Evolutionary conservation across 2,113 vertebrate genomes (phyloP).

Genomic region (Cyprinodon tularosa): DNA sequence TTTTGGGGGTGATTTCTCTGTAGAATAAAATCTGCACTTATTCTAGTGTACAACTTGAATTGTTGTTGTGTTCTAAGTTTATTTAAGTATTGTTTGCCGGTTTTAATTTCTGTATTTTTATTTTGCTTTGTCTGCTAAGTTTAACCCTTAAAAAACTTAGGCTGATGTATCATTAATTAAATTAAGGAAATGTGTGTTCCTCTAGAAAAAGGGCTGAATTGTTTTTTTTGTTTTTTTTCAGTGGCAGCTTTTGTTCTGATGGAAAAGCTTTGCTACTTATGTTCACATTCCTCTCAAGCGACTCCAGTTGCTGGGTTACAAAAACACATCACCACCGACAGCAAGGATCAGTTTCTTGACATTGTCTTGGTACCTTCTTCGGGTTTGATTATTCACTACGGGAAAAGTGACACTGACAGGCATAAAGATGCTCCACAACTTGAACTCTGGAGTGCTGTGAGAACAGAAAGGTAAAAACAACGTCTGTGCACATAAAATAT

Average conservation of each 20-base stretch:
- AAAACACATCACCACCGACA: neutral
- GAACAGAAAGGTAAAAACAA: neutral
- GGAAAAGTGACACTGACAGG: neutral
- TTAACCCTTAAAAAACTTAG: too few relatives aligned
- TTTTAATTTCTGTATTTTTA: neutral
- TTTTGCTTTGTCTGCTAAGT: neutral
- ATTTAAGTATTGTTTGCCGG: too few relatives aligned
- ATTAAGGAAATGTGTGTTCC: neutral
- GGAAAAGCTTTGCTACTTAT: neutral
- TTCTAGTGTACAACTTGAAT: too few relatives aligned
- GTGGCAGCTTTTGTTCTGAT: neutral
- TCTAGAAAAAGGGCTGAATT: neutral
- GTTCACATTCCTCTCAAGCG: neutral
- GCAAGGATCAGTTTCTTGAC: neutral
- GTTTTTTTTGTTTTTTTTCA: neutral
- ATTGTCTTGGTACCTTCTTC: neutral
- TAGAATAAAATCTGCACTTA: too few relatives aligned
- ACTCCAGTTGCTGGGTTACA: neutral
- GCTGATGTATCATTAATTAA: too few relatives aligned
- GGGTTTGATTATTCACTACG: neutral
- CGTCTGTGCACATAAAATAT: neutral
- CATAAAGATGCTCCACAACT: neutral
- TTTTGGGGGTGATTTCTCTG: too few relatives aligned
- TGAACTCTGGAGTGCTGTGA: neutral
- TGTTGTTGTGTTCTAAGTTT: too few relatives aligned